Conservation (phyloP, 2,888 invertebrate genomes). For the Pecten maximus region DNA sequence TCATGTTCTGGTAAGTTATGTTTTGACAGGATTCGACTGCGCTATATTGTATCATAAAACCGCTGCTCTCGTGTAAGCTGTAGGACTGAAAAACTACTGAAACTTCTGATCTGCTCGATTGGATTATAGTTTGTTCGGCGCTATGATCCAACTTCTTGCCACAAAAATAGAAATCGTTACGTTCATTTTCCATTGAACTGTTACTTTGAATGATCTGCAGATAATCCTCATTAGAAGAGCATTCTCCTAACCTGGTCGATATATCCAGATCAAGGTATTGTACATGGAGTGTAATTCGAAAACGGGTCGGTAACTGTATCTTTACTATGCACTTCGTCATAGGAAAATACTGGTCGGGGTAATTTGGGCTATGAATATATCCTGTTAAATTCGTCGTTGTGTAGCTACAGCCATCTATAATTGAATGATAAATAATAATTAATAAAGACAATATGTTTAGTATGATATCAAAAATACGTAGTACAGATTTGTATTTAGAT, state of each 20-base stretch:
- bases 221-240: slow-evolving; percentile 37
- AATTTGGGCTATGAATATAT: slow-evolving; percentile 52
- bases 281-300: slow-evolving; percentile 52
- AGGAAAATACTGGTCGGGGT: slow-evolving; percentile 51
- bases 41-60: slow-evolving; percentile 57
- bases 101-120: slow-evolving; percentile 53
- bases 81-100: slow-evolving; percentile 53
- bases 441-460: no score
- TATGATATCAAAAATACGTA: no score
- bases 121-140: background rate
- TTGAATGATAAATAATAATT: no score
- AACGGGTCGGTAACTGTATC: slow-evolving; percentile 50
- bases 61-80: slow-evolving; percentile 49
- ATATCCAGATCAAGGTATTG: slow-evolving; percentile 49
- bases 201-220: background rate
- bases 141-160: background rate
- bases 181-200: background rate
- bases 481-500: no score
- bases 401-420: slow-evolving; percentile 8
- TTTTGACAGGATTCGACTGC: slow-evolving; percentile 60
- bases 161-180: background rate
- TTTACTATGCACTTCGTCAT: slow-evolving; percentile 48
- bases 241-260: slow-evolving; percentile 11
- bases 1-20: slow-evolving; percentile 39
- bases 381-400: slow-evolving; percentile 40